These are phyloP conservation scores for Lydus trimaculatus DNA, from an alignment of 2,888 invertebrate genomes.

Conservation along the genomic window DNA sequence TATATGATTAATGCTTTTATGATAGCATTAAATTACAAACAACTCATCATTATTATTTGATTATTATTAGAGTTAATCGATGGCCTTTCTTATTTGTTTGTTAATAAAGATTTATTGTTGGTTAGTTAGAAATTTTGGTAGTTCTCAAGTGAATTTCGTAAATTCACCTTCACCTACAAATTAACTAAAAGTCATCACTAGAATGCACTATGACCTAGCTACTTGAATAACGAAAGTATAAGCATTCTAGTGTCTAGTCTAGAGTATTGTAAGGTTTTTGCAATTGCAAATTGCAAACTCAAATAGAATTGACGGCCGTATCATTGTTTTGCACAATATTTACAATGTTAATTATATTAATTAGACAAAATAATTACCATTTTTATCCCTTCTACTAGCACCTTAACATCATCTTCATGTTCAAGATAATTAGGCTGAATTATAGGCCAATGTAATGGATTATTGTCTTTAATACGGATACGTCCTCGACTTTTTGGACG, in stretches of 20 bases:
- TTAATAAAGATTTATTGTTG: background rate
- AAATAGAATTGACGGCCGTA: background rate
- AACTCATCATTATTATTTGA: background rate
- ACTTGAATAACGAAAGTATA: background rate
- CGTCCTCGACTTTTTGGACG: conserved; percentile 79
- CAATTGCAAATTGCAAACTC: conserved; percentile 3
- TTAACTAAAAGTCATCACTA: background rate
- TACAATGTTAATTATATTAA: background rate
- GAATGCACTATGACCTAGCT: background rate
- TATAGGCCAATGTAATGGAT: conserved; percentile 78
- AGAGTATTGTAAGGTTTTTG: background rate
- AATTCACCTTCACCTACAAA: conserved; percentile 13
- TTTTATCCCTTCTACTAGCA: conserved; percentile 77
- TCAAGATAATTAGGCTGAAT: conserved; percentile 86
- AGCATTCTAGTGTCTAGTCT: too few species aligned
- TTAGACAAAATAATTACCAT: conserved; percentile 64
- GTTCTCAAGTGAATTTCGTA: background rate
- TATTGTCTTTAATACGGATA: conserved; percentile 71
- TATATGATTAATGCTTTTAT: background rate
- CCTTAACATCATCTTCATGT: conserved; percentile 73
- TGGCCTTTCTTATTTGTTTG: too few species aligned
- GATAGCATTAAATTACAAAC: background rate
- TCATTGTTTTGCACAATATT: background rate
- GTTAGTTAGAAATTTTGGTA: background rate
- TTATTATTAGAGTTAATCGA: background rate